Evolutionary conservation across 2,888 invertebrate genomes (phyloP), one percentile per base, ranked within the genome.

Genomic region (Meteorus cinctellus): DNA sequence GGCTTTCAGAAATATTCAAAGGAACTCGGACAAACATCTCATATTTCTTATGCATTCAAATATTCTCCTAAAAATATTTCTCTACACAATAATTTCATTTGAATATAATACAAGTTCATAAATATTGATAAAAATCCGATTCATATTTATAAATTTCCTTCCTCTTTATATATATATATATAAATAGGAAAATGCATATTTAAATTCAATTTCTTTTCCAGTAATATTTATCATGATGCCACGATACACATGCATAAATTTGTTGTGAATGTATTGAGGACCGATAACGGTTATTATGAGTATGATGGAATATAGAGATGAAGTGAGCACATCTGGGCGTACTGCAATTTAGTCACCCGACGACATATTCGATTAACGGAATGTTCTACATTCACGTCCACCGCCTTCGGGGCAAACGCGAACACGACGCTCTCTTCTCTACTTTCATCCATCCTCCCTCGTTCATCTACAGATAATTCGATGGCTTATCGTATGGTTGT

Each of bases 331-430:
- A 72, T 72, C 72, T 72, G 72, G 63, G 45, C 62, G 31, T 31
- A 31, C 8, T 55, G 55, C 41, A 72, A 48, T 72, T 72, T 72
- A 72, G 65, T 62, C 63, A 41, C 63, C 29, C 62, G 72, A 48
- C 72, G 72, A 72, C 63, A 72, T 45, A 72, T 72, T 72, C 72
- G 72, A 72, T 72, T 72, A 72, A 72, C 72, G 72, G 72, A 62
- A 72, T 72, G 72, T 72, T 63, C 72, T 41, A 72, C 72, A 72
- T 72, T 72, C 63, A 45, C 48, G 45, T 29, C 45, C 48, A 31
- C 31, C 45, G 72, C 72, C 72, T 72, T 41, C 45, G 48, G 72
- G 45, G 72, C 31, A 19, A 55, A 55, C n/a, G 19, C 55, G 24
- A 19, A 19, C 55, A 55, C 24, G n/a, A 55, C 55, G 19, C 19